Conservation (phyloP, 2,797 vertebrate species). For the Xenentodon cancila region DNA sequence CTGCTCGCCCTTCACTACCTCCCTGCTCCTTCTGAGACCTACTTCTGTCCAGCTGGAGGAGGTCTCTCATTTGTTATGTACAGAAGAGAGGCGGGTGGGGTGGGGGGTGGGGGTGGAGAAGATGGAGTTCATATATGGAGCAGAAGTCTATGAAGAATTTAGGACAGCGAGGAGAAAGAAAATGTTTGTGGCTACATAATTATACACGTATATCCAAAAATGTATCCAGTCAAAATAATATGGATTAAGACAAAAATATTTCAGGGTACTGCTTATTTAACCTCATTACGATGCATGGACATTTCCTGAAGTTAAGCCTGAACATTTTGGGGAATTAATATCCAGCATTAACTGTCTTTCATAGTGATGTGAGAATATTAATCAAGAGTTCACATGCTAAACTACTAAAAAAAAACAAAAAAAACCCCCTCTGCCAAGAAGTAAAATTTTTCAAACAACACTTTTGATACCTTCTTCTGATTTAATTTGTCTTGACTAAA, state of each 20-base stretch:
- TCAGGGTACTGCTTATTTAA: neutral
- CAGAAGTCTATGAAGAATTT: conserved; percentile 24
- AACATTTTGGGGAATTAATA: no score
- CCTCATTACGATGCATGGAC: neutral
- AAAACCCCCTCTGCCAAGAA: no score
- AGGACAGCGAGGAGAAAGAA: conserved; percentile 8
- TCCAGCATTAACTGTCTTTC: no score
- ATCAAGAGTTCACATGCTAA: no score
- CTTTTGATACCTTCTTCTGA: no score
- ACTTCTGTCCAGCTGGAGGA: conserved; percentile 75
- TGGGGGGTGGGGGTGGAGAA: conserved; percentile 12
- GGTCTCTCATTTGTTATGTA: conserved; percentile 73
- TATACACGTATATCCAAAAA: neutral
- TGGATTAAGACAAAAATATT: neutral
- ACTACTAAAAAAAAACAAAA: no score
- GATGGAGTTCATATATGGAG: conserved; percentile 40
- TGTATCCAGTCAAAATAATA: neutral
- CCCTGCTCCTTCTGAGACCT: conserved; percentile 69
- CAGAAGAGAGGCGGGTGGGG: conserved; percentile 14
- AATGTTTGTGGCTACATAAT: neutral
- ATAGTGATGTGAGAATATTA: no score
- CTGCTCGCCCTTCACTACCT: conserved; percentile 60
- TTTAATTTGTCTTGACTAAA: no score
- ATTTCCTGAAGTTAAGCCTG: no score
- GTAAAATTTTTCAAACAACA: no score